Evolutionary conservation across 2,888 invertebrate species (phyloP).

Genomic region (Pristionchus mayeri): DNA sequence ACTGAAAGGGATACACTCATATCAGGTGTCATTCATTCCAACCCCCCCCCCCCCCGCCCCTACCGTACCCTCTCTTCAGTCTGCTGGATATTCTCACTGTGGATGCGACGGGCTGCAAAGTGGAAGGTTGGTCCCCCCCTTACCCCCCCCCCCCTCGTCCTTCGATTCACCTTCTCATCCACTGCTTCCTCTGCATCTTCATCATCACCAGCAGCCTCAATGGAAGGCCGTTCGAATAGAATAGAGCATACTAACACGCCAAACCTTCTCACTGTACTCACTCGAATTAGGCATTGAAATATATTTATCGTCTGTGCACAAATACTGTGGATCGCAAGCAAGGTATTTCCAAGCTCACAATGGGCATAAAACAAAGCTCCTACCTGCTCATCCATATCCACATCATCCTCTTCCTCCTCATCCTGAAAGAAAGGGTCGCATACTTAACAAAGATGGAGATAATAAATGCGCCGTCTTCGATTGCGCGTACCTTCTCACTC

Average conservation of each 20-base stretch:
- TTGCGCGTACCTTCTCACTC: neutral
- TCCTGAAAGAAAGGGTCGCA: neutral
- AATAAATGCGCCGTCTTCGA: neutral
- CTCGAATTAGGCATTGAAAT: too few relatives aligned
- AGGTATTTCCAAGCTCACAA: too few relatives aligned
- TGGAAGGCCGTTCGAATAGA: neutral
- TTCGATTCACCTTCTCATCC: neutral
- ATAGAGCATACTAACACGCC: too few relatives aligned
- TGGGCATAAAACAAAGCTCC: too few relatives aligned
- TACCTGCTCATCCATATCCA: slow-evolving; percentile 38
- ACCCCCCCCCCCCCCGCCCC: neutral
- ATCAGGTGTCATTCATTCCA: neutral
- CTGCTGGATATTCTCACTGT: neutral
- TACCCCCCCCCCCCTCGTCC: neutral
- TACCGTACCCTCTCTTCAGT: slow-evolving; percentile 28
- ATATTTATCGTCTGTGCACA: neutral
- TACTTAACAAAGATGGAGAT: neutral
- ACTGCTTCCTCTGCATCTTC: slow-evolving; percentile 15
- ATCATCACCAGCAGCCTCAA: neutral
- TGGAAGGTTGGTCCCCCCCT: neutral
- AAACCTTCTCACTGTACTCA: too few relatives aligned
- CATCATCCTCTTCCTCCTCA: slow-evolving; percentile 35
- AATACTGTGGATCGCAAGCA: too few relatives aligned
- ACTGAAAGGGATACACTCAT: neutral
- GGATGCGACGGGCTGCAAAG: neutral